These are phyloP conservation scores for Chymomyza caudatula DNA, from an alignment of 2,888 invertebrate genomes.

Conservation along the genomic window DNA sequence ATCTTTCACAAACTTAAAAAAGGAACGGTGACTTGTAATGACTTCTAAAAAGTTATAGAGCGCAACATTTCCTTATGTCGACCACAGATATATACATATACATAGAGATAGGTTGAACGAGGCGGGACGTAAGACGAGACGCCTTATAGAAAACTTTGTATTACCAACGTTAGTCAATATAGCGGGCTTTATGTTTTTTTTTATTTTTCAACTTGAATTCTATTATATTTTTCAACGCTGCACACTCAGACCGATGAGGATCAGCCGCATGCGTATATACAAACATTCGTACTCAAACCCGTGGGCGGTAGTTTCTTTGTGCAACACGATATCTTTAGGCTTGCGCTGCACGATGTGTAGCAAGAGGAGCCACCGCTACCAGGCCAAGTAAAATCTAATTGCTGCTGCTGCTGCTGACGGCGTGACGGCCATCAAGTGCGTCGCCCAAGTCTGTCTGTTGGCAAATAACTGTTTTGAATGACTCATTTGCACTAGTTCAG, in stretches of 20 bases:
- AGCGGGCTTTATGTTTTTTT: slow-evolving; percentile 9
- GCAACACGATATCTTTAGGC: slow-evolving; percentile 96
- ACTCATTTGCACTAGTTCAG: not conserved
- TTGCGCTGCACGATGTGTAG: slow-evolving; percentile 91
- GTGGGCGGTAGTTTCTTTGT: slow-evolving; percentile 93
- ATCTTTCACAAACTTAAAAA: no score
- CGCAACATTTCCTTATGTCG: no score
- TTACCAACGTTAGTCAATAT: not conserved
- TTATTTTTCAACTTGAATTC: slow-evolving; percentile 1
- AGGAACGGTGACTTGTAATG: no score
- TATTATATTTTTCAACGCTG: slow-evolving; percentile 13
- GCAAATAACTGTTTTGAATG: not conserved
- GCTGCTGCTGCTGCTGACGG: not conserved
- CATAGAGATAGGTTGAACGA: no score
- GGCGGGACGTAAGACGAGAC: no score
- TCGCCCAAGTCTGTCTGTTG: not conserved
- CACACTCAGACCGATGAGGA: slow-evolving; percentile 92
- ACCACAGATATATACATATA: no score
- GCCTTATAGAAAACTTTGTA: no score
- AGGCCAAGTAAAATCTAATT: slow-evolving; percentile 42
- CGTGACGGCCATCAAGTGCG: not conserved
- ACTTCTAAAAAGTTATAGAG: no score
- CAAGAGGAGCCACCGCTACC: slow-evolving; percentile 27
- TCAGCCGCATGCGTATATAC: slow-evolving; percentile 94
- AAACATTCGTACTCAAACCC: slow-evolving; percentile 95